Conservation (phyloP, 2,113 vertebrate genomes). For the cattle (Bos taurus) region ARS-UCD2.0 NC_037336.1:89821001-89821500, state of each 20-base stretch:
- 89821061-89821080: not conserved
- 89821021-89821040: not conserved
- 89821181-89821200: not conserved
- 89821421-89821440: not conserved
- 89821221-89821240: not conserved
- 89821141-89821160: not conserved
- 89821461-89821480: not conserved
- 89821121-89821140: not conserved
- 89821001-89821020: not conserved
- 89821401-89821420: not conserved
- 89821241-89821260: not conserved
- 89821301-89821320: not conserved
- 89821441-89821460: not conserved
- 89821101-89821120: not conserved
- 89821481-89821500: not conserved
- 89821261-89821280: not conserved
- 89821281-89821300: not conserved
- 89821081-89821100: not conserved
- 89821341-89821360: not conserved
- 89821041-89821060: not conserved
- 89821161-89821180: not conserved
- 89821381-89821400: not conserved
- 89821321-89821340: not conserved
- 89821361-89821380: not conserved
- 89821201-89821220: not conserved